Conservation (phyloP, 2,113 vertebrate species). For the Nycticebus coucang region DNA sequence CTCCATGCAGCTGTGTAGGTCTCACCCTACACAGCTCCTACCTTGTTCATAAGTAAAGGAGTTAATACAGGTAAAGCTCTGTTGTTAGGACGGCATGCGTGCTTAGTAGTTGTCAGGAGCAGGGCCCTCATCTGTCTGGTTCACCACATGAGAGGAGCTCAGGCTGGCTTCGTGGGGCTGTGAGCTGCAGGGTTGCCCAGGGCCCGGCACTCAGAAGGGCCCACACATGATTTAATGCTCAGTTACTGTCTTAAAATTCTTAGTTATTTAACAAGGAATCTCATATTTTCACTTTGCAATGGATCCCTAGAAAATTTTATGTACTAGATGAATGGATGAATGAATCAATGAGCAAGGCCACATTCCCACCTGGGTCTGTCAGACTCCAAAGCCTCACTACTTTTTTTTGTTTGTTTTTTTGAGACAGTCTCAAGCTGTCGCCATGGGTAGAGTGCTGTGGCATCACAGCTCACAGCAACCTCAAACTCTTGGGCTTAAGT, state of each 20-base stretch:
- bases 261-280: not conserved
- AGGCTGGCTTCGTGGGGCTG: not conserved
- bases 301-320: not conserved
- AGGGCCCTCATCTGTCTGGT: not conserved
- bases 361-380: not conserved
- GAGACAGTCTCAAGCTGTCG: too few relatives aligned
- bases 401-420: too few relatives aligned
- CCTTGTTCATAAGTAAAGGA: not conserved
- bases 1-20: too few relatives aligned
- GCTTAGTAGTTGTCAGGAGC: not conserved
- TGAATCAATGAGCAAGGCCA: not conserved
- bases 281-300: constrained; percentile 5
- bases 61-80: not conserved
- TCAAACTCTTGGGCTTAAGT: too few relatives aligned
- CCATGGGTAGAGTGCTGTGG: too few relatives aligned
- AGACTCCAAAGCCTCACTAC: not conserved
- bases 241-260: not conserved
- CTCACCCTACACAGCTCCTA: not conserved
- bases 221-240: not conserved
- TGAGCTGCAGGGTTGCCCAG: not conserved
- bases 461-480: too few relatives aligned
- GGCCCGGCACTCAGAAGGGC: not conserved
- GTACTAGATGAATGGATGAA: not conserved
- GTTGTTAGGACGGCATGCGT: not conserved
- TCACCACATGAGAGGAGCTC: too few relatives aligned